Evolutionary conservation across 2,797 vertebrate genomes (phyloP).

Genomic region (Pangasius krempfi): DNA sequence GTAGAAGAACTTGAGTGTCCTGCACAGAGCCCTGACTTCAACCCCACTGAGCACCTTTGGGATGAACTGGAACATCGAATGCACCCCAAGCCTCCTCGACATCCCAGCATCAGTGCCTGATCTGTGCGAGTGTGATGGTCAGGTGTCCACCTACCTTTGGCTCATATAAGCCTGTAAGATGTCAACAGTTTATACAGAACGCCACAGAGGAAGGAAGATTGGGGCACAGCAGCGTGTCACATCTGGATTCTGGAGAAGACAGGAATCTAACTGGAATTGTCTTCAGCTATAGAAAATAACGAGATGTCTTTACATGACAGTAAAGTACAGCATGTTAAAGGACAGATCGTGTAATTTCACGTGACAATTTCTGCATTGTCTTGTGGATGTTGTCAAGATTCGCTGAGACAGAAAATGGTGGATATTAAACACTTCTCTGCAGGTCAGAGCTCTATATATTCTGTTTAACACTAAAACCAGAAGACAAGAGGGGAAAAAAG

Average conservation of each 20-base stretch:
- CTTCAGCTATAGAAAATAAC: not conserved
- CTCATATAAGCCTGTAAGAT: not conserved
- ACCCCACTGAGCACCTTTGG: too few relatives aligned
- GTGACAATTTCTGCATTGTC: too few relatives aligned
- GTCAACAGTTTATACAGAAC: not conserved
- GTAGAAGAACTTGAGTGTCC: not conserved
- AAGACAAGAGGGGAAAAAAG: not conserved
- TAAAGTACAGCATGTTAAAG: not conserved
- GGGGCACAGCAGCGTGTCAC: not conserved
- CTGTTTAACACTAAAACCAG: not conserved
- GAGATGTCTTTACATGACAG: not conserved
- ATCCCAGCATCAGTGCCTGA: too few relatives aligned
- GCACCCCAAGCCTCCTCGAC: not conserved
- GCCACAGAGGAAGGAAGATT: not conserved
- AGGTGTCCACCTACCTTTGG: not conserved
- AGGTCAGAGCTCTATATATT: not conserved
- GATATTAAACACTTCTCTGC: not conserved
- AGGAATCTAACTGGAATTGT: not conserved
- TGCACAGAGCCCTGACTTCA: not conserved
- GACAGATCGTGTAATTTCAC: not conserved
- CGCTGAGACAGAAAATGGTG: not conserved
- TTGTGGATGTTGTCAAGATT: not conserved
- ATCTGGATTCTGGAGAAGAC: not conserved
- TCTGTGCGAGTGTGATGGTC: too few relatives aligned
- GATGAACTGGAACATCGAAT: not conserved